Base-by-base conservation (phyloP, 2,797 vertebrate genomes). In the Zalophus californianus region DNA sequence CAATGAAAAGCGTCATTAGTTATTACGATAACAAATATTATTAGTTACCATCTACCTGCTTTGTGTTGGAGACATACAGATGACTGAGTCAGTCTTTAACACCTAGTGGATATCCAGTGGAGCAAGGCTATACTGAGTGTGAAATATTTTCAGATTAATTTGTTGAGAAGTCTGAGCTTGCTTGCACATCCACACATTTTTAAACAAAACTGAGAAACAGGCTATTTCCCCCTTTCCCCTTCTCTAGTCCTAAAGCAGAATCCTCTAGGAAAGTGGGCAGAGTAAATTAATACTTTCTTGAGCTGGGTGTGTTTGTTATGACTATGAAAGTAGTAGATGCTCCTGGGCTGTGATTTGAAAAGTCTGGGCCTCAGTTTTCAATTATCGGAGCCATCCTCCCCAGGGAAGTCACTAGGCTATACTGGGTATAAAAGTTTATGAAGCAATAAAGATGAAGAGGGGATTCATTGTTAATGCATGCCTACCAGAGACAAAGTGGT, bases 211-310 rank as follows among this genome's bases (percentile, higher is more conserved):
- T 73, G 38, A 72, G 8, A 92, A 77, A 89, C 38, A 54, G 2
- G 3, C 2, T 96, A 29, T 56, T 44, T 73, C 77, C n/a, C 15
- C 12, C 10, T 58, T 75, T 41, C 48, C 29, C 14, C 5, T 78
- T 91, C 18, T 91, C 32, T 83, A 20, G 29, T 94, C 23, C 44
- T 62, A 86, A 91, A 66, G 66, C n/a, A 91, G 50, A 93, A 85
- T 60, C 5, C 16, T 86, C 21, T 32, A 41, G 8, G 8, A 48
- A 83, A 86, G 3, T 11, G 0, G 11, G 23, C 6, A 73, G 73
- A 68, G 20, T 84, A 50, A 89, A 93, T 86, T 16, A 89, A 60
- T 32, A 52, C 3, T 66, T 80, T 48, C 14, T 83, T 50, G 52
- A 82, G 3, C 35, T 82, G 52, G 0, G 20, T 70, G 15, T 73